Percentiles rank a stretch among this genome's conserved stretches.
Conservation (phyloP, 2,113 vertebrate species). For the Opisthocomus hoazin region DNA sequence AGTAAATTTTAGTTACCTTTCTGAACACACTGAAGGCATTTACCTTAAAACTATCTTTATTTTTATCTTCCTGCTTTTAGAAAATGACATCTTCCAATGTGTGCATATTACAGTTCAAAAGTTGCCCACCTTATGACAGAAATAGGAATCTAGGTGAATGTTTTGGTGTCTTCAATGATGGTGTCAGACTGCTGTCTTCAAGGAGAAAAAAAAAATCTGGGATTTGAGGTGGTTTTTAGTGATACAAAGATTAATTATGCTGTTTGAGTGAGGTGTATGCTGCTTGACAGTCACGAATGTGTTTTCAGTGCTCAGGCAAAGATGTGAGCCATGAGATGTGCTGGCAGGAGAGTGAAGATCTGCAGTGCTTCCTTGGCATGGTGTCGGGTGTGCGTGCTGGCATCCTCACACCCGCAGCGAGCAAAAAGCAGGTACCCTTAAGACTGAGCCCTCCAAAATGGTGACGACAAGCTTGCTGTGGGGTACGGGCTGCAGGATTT, state of each 20-base stretch:
- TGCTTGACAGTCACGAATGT: background rate
- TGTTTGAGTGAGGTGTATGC: background rate
- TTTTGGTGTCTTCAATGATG: background rate
- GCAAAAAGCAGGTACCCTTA: background rate
- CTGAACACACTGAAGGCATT: background rate
- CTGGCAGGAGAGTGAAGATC: background rate
- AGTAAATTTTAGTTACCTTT: background rate
- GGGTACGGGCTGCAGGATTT: background rate
- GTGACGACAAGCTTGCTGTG: background rate
- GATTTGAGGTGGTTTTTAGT: background rate
- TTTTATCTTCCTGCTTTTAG: background rate
- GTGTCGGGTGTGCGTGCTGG: fast-evolving
- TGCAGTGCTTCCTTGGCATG: background rate
- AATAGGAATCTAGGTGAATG: background rate
- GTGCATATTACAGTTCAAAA: background rate
- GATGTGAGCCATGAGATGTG: background rate
- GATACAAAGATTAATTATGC: background rate
- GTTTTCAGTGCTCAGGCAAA: background rate
- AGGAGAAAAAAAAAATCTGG: background rate
- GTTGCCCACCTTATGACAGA: background rate
- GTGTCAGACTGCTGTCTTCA: background rate
- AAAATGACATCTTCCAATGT: background rate
- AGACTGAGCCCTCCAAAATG: background rate
- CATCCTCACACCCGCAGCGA: background rate
- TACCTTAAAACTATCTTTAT: background rate